These are phyloP conservation scores for Salpingus planirostris DNA, from an alignment of 2,888 invertebrate genomes.

Conservation along the genomic window DNA sequence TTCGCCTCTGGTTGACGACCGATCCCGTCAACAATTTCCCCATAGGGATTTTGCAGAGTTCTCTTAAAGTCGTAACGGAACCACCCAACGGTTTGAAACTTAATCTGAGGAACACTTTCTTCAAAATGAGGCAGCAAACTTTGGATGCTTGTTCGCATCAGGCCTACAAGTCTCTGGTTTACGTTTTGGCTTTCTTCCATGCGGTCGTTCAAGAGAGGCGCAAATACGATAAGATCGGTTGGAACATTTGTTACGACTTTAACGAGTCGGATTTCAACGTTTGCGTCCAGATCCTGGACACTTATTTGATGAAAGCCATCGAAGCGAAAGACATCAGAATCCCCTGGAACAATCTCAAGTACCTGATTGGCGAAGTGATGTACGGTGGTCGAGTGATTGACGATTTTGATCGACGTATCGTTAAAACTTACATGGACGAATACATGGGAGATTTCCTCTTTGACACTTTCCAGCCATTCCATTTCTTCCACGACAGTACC, in stretches of 20 bases:
- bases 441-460: constrained; percentile 93
- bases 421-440: constrained; percentile 84
- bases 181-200: constrained; percentile 87
- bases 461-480: constrained; percentile 84
- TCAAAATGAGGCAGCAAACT: constrained; percentile 68
- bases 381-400: constrained; percentile 92
- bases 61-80: constrained; percentile 74
- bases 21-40: constrained; percentile 83
- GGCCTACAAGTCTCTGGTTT: constrained; percentile 73
- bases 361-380: constrained; percentile 92
- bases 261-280: constrained; percentile 89
- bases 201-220: constrained; percentile 87
- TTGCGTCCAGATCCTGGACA: constrained; percentile 75
- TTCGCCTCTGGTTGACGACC: constrained; percentile 87
- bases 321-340: constrained; percentile 52
- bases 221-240: constrained; percentile 90
- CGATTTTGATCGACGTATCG: constrained; percentile 79
- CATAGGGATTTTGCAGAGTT: constrained; percentile 66
- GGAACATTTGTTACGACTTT: constrained; percentile 92
- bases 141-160: constrained; percentile 66
- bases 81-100: constrained; percentile 86
- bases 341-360: constrained; percentile 87
- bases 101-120: constrained; percentile 81
- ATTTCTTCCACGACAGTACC: constrained; percentile 67
- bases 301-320: constrained; percentile 67